Evolutionary conservation across 2,797 vertebrate genomes (phyloP).

Genomic region (Coregonus sp.): DNA sequence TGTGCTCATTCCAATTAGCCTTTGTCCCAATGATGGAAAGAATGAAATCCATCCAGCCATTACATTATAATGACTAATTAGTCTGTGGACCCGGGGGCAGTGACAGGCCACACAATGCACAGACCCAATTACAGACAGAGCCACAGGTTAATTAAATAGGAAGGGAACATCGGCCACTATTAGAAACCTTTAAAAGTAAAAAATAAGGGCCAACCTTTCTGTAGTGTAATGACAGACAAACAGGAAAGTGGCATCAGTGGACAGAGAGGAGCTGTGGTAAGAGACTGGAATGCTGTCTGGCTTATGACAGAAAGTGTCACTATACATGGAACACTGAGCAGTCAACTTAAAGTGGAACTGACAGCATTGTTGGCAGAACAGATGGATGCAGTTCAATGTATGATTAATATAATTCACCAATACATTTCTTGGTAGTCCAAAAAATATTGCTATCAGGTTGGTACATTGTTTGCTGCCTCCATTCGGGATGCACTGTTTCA

Average conservation of each 20-base stretch:
- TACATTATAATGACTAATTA: constrained; percentile 70
- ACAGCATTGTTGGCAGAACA: neutral
- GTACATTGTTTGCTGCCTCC: too few relatives aligned
- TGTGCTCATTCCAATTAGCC: constrained; percentile 20
- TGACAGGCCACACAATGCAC: constrained; percentile 28
- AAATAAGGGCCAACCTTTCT: constrained; percentile 19
- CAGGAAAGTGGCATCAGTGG: neutral
- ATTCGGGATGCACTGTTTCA: too few relatives aligned
- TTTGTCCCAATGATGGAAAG: constrained; percentile 23
- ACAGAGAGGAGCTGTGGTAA: neutral
- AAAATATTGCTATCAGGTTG: too few relatives aligned
- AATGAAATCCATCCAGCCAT: constrained; percentile 49
- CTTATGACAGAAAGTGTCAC: neutral
- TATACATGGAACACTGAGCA: neutral
- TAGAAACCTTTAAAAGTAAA: constrained; percentile 10
- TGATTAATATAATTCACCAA: too few relatives aligned
- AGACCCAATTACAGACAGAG: constrained; percentile 41
- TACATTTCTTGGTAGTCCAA: too few relatives aligned
- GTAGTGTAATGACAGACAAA: neutral
- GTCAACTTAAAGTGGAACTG: neutral
- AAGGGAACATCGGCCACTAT: neutral
- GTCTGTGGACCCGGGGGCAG: constrained; percentile 41
- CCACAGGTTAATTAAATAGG: constrained; percentile 64
- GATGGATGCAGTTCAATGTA: too few relatives aligned
- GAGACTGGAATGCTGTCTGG: neutral